Conservation (phyloP, 2,113 vertebrate species). For the Hyla sarda region DNA sequence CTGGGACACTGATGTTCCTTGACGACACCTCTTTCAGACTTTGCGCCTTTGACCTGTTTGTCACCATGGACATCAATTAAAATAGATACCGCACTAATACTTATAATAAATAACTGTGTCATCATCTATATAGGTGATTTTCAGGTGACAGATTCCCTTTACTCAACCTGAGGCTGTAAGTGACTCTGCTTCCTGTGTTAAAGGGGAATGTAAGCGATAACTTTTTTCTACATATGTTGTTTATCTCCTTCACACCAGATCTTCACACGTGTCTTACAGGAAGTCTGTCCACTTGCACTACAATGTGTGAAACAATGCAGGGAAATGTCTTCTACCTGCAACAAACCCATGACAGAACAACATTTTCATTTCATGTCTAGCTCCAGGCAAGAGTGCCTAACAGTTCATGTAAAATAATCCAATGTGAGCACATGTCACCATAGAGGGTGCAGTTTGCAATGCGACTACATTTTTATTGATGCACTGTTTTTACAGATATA, state of each 20-base stretch:
- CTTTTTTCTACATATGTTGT: neutral
- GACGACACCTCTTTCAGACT: no score
- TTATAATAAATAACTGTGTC: no score
- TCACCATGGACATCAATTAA: no score
- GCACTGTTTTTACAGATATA: neutral
- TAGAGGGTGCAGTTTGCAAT: neutral
- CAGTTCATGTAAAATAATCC: neutral
- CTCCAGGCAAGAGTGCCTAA: neutral
- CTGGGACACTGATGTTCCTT: no score
- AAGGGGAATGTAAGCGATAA: neutral
- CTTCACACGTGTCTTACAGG: neutral
- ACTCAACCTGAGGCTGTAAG: no score
- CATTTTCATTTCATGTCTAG: neutral
- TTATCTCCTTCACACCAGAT: constrained; percentile 2
- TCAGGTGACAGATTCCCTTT: no score
- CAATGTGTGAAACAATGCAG: constrained; percentile 24
- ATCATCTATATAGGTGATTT: no score
- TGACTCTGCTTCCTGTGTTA: neutral
- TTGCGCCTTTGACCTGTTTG: no score
- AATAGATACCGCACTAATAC: no score
- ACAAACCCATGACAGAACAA: neutral
- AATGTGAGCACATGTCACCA: neutral
- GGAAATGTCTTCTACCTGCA: neutral
- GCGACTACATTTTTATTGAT: neutral
- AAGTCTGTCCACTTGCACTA: constrained; percentile 1